phyloP scores from a whole-genome alignment of 2,797 vertebrate species.

The Artibeus jamaicensis region DNA sequence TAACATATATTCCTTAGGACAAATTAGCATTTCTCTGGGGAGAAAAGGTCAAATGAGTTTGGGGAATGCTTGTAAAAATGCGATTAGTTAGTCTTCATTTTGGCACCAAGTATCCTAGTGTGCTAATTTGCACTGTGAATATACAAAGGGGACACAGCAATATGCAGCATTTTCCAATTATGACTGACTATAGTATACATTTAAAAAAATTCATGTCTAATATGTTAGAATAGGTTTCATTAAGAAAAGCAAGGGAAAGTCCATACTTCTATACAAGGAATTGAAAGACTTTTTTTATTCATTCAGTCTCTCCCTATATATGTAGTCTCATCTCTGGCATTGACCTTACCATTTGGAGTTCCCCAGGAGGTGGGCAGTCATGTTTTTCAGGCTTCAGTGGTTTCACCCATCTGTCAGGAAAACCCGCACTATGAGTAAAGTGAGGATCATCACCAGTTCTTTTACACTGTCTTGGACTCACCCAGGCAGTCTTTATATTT shows the following conservation, averaged over 20 bases:
- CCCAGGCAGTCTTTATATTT: background rate
- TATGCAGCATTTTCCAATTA: background rate
- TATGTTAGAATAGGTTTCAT: background rate
- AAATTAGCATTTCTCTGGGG: slow-evolving; percentile 11
- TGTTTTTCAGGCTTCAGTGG: background rate
- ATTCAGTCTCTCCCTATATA: background rate
- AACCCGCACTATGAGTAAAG: background rate
- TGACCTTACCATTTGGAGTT: background rate
- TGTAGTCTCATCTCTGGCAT: background rate
- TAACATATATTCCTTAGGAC: background rate
- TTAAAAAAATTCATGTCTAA: background rate
- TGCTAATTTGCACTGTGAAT: background rate
- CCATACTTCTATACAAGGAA: background rate
- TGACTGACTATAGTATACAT: background rate
- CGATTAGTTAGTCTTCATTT: background rate
- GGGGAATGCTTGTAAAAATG: background rate
- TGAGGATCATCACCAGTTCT: background rate
- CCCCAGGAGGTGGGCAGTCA: background rate
- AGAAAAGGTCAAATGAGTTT: background rate
- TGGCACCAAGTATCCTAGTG: background rate
- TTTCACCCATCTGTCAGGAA: slow-evolving; percentile 14
- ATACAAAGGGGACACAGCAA: background rate
- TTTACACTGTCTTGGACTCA: background rate
- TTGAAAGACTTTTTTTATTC: background rate
- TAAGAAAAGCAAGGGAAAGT: background rate